These are phyloP conservation scores for Amphipyra berbera DNA, from an alignment of 2,888 invertebrate species.

Conservation along the genomic window DNA sequence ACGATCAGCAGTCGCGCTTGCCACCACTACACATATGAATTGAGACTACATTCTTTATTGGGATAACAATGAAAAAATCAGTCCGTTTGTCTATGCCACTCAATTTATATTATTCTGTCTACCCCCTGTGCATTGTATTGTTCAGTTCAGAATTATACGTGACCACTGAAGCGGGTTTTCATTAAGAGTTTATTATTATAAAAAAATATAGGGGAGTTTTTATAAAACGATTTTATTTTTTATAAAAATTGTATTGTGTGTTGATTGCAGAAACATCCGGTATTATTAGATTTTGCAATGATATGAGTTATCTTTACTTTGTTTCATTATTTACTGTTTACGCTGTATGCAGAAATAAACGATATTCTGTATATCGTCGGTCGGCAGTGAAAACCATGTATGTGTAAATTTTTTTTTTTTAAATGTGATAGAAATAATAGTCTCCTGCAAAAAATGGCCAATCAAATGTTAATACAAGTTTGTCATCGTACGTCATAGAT, in stretches of 20 bases:
- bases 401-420: too few species aligned
- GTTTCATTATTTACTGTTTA: too few species aligned
- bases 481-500: too few species aligned
- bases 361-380: too few species aligned
- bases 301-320: not conserved
- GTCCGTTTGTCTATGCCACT: slow-evolving; percentile 41
- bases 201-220: slow-evolving; percentile 48
- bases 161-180: slow-evolving; percentile 51
- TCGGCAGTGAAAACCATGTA: too few species aligned
- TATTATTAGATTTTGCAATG: not conserved
- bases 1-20: too few species aligned
- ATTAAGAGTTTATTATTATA: slow-evolving; percentile 55
- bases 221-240: slow-evolving; percentile 20
- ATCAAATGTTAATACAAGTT: too few species aligned
- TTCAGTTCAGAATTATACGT: slow-evolving; percentile 44
- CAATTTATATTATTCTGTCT: slow-evolving; percentile 46
- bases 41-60: slow-evolving; percentile 35
- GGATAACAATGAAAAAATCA: slow-evolving; percentile 44
- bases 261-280: not conserved
- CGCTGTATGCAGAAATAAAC: too few species aligned
- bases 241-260: slow-evolving; percentile 10
- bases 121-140: slow-evolving; percentile 36
- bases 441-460: too few species aligned
- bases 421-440: too few species aligned
- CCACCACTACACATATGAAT: too few species aligned